Base-by-base conservation (phyloP, 2,113 vertebrate genomes). In the Cyrtonyx montezumae region DNA sequence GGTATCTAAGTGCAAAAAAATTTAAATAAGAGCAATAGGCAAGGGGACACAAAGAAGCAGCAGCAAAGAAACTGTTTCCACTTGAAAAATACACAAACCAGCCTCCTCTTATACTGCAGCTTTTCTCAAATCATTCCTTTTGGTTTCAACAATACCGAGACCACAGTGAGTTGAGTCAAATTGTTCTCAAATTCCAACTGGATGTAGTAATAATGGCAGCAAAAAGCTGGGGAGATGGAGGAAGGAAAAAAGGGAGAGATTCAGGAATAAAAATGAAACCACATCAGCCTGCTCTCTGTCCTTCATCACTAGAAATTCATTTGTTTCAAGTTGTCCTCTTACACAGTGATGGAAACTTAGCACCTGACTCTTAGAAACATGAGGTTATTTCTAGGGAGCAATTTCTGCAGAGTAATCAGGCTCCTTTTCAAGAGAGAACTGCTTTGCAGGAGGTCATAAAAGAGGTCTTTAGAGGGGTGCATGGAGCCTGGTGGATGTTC, bases 201-300 rank as follows among this genome's bases (percentile, higher is more conserved):
- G 6, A 9, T 36, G 22, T 18, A 34, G 37, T 1, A 1, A 69
- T 51, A 67, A 66, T 0, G 1, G 8, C 4, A 73, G 34, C 4
- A 83, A 77, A 86, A 73, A 21, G 20, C 19, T 59, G 37, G 37
- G 36, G 48, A 15, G 70, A 83, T 14, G 15, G 34, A 40, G 32
- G 11, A 8, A 83, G 32, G 21, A 12, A 67, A 20, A n/a, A 56
- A 56, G 55, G 18, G 32, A 58, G 55, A 56, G 18, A 58, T 13
- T 9, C 12, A 13, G 11, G 20, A 9, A 68, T 42, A 49, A 67
- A 88, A 79, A 67, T 28, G 12, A 40, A 93, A 67, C 40, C 4
- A 9, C 5, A 16, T 19, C 37, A 45, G 23, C 5, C 58, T 61
- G 21, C 28, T 65, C 34, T 65, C 28, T 37, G 16, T 45, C 23